A percentile compares a stretch with the other conserved stretches of the same genome.
These are phyloP conservation scores for Lagria hirta DNA, from an alignment of 2,888 invertebrate species.

Conservation along the genomic window DNA sequence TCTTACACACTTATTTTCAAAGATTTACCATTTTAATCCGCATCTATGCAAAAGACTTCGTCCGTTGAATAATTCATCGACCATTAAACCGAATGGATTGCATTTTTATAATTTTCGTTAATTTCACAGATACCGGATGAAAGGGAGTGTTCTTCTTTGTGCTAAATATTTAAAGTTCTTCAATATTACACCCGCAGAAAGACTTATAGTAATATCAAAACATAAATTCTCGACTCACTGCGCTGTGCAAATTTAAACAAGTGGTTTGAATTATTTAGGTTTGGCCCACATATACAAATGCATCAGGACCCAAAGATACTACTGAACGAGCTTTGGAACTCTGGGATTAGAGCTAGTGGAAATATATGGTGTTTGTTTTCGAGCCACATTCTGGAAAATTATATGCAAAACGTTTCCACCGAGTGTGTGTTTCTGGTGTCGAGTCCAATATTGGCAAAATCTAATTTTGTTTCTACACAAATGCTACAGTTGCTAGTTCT, in stretches of 20 bases:
- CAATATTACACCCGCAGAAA: slow-evolving; percentile 37
- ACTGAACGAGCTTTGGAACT: slow-evolving; percentile 34
- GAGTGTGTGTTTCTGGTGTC: slow-evolving; percentile 7
- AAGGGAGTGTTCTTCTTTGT: slow-evolving; percentile 1
- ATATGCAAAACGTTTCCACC: slow-evolving; percentile 35
- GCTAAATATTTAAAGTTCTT: slow-evolving; percentile 21
- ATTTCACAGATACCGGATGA: neutral
- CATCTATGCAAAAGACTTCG: too few relatives aligned
- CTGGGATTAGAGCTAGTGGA: slow-evolving; percentile 43
- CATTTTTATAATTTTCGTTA: slow-evolving; percentile 35
- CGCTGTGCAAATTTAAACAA: slow-evolving; percentile 48
- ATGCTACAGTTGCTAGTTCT: too few relatives aligned
- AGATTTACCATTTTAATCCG: slow-evolving; percentile 40
- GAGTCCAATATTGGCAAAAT: too few relatives aligned
- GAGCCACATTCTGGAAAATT: slow-evolving; percentile 43
- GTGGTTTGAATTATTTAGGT: slow-evolving; percentile 49
- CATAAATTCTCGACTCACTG: slow-evolving; percentile 42
- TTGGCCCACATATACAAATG: slow-evolving; percentile 41
- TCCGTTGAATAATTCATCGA: slow-evolving; percentile 40
- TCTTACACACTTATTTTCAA: slow-evolving; percentile 37
- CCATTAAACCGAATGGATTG: slow-evolving; percentile 31
- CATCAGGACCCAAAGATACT: slow-evolving; percentile 22
- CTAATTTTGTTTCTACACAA: too few relatives aligned
- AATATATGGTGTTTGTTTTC: slow-evolving; percentile 43
- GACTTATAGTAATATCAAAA: slow-evolving; percentile 35